Conservation (phyloP, 35 echinoderm and acorn worm genomes). For the Eucidaris tribuloides region DNA sequence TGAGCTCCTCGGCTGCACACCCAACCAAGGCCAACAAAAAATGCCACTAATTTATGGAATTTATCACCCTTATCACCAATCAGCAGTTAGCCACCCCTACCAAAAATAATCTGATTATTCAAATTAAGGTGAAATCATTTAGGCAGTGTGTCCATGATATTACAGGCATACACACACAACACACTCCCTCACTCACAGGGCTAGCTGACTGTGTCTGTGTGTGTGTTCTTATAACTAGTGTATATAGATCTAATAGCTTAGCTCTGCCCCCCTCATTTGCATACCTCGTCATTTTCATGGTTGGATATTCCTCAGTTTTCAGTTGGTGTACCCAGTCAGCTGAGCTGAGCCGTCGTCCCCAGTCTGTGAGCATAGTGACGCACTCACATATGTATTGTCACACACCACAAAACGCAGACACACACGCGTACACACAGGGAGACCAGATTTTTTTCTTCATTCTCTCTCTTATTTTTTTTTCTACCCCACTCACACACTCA, state of each 20-base stretch:
- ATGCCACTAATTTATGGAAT: constrained; percentile 34
- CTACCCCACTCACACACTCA: neutral
- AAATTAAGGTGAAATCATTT: constrained; percentile 5
- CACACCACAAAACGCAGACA: neutral
- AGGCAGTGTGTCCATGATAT: neutral
- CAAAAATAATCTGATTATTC: constrained; percentile 39
- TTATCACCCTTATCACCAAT: constrained; percentile 24
- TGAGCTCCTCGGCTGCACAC: no score
- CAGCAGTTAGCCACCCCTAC: constrained; percentile 22
- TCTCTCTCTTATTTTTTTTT: neutral
- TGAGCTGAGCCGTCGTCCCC: neutral
- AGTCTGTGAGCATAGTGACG: neutral
- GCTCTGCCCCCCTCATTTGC: constrained; percentile 27
- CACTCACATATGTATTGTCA: neutral
- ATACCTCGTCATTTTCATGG: neutral
- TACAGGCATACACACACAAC: constrained; percentile 13
- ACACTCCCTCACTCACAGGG: neutral
- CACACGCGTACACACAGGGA: neutral
- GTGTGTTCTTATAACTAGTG: constrained; percentile 10
- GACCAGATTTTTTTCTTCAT: neutral
- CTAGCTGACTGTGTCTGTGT: neutral
- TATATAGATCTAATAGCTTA: constrained; percentile 30
- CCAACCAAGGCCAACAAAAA: neutral
- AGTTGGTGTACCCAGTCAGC: neutral
- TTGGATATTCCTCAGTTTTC: neutral